phyloP scores from a whole-genome alignment of 2,797 vertebrate genomes.

The Forpus xanthops region DNA sequence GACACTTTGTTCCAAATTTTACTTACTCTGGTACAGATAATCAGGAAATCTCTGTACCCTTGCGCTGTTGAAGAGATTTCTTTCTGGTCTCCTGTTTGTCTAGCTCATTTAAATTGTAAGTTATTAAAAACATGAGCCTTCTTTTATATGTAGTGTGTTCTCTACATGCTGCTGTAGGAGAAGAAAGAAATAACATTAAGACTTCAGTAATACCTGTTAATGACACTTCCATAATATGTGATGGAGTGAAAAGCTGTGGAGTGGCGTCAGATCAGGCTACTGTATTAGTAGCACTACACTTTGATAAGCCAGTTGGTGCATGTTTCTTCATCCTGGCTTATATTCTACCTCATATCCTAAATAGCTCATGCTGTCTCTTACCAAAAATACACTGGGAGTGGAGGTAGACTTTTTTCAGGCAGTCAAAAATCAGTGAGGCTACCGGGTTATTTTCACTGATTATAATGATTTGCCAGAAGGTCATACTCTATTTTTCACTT shows the following conservation, averaged over 20 bases:
- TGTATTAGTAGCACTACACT: neutral
- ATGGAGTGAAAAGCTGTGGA: neutral
- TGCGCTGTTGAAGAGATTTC: neutral
- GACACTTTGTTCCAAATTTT: neutral
- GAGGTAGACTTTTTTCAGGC: neutral
- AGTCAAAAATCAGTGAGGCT: neutral
- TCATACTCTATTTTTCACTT: neutral
- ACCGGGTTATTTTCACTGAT: accelerated
- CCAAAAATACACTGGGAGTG: neutral
- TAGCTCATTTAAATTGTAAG: neutral
- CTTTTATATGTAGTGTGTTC: neutral
- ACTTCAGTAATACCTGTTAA: neutral
- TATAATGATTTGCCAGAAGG: neutral
- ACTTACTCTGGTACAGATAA: neutral
- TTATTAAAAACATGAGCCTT: neutral
- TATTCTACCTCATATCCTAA: neutral
- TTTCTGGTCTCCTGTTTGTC: neutral
- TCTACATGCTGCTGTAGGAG: neutral
- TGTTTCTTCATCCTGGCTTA: neutral
- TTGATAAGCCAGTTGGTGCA: accelerated
- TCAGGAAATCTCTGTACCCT: neutral
- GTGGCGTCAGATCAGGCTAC: neutral
- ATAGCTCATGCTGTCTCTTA: accelerated
- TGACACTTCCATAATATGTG: neutral
- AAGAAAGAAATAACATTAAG: neutral